Evolutionary conservation across 2,797 vertebrate species (phyloP).

Genomic region (Erithacus rubecula): DNA sequence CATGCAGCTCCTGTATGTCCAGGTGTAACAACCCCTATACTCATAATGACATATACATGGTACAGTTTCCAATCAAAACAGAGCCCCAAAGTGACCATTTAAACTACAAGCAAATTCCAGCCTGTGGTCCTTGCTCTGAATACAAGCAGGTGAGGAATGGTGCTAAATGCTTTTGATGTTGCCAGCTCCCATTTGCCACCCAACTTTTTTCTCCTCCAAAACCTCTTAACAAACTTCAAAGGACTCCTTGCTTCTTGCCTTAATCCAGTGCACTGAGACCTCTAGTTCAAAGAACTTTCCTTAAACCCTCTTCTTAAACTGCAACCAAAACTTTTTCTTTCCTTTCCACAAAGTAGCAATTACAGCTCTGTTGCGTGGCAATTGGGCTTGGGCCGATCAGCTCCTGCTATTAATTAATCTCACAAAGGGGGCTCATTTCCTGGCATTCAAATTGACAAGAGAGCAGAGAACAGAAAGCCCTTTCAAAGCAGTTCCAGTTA

Average conservation of each 20-base stretch:
- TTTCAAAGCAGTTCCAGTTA: conserved; percentile 92
- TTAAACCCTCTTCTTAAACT: conserved; percentile 86
- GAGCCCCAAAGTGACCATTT: background rate
- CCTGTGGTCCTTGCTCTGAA: conserved; percentile 75
- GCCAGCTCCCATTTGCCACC: conserved; percentile 89
- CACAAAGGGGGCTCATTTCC: conserved; percentile 98
- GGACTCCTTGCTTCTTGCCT: conserved; percentile 87
- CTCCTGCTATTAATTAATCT: conserved; percentile 99
- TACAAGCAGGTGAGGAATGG: conserved; percentile 88
- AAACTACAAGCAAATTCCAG: conserved; percentile 41
- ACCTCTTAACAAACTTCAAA: conserved; percentile 97
- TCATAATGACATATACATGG: background rate
- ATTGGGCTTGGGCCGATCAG: conserved; percentile 84
- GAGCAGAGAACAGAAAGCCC: conserved; percentile 87
- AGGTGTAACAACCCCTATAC: background rate
- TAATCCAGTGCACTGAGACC: conserved; percentile 94
- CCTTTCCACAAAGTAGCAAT: conserved; percentile 94
- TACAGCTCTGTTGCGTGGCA: conserved; percentile 88
- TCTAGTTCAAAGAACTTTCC: conserved; percentile 94
- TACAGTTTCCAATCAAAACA: background rate
- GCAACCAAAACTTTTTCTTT: conserved; percentile 92
- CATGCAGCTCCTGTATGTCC: background rate
- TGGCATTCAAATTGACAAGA: conserved; percentile 96
- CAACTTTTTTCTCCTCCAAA: conserved; percentile 89
- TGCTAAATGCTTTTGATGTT: conserved; percentile 90